These are phyloP conservation scores for Apodemia duryi DNA, from an alignment of 2,888 invertebrate species.

Conservation along the genomic window DNA sequence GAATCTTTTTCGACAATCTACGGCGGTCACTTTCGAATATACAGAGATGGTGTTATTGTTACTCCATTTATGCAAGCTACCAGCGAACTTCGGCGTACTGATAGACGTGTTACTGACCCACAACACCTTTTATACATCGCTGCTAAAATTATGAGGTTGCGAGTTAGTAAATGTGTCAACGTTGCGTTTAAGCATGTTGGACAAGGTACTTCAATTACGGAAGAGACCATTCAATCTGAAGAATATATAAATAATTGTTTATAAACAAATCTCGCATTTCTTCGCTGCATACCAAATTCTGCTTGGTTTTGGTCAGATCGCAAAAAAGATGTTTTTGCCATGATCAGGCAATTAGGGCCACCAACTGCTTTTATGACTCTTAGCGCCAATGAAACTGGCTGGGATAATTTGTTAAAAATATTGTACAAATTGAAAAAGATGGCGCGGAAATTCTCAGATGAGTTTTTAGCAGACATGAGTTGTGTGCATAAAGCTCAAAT, in stretches of 20 bases:
- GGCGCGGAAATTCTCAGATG: conserved; percentile 33
- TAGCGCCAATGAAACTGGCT: conserved; percentile 50
- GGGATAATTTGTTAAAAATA: conserved; percentile 40
- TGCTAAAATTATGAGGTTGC: conserved; percentile 38
- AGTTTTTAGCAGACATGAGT: conserved; percentile 30
- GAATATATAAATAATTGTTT: conserved; percentile 35
- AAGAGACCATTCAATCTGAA: conserved; percentile 35
- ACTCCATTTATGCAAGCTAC: conserved; percentile 40
- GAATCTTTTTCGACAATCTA: conserved; percentile 39
- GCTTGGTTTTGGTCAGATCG: conserved; percentile 44
- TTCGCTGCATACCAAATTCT: conserved; percentile 47
- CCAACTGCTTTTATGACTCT: conserved; percentile 51
- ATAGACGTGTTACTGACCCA: conserved; percentile 41
- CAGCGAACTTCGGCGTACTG: conserved; percentile 41
- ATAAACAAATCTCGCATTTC: conserved; percentile 39
- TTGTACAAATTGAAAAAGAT: conserved; percentile 39
- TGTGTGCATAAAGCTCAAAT: conserved; percentile 34
- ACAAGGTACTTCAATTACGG: conserved; percentile 35
- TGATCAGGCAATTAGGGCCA: conserved; percentile 48
- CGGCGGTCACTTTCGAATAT: conserved; percentile 37
- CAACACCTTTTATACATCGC: conserved; percentile 40
- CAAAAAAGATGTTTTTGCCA: conserved; percentile 51
- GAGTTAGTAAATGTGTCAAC: conserved; percentile 26
- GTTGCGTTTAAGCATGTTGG: conserved; percentile 34
- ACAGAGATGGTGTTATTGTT: conserved; percentile 31